These are phyloP conservation scores for Corythoichthys haematopterus DNA, from an alignment of 2,113 vertebrate genomes.

Conservation along the genomic window DNA sequence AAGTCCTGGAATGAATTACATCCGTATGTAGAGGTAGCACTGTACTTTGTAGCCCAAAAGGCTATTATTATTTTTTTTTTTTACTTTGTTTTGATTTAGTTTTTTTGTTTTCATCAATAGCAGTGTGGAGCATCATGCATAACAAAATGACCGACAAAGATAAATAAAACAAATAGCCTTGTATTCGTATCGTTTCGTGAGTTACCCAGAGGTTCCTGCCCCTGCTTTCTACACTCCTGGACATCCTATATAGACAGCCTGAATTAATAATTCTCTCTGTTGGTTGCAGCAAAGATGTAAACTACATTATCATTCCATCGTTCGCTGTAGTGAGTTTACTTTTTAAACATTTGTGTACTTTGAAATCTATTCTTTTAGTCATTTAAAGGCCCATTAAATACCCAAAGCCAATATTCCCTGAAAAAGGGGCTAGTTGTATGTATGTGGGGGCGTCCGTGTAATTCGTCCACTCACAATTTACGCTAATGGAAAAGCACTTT, in stretches of 20 bases:
- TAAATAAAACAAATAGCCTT: too few species aligned
- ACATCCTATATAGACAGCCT: background rate
- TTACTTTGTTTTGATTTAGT: too few species aligned
- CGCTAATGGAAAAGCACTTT: slow-evolving; percentile 5
- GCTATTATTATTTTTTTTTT: too few species aligned
- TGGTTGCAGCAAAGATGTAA: background rate
- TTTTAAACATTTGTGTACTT: background rate
- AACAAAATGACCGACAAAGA: too few species aligned
- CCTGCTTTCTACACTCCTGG: too few species aligned
- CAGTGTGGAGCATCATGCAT: too few species aligned
- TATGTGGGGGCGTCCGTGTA: background rate
- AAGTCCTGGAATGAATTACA: too few species aligned
- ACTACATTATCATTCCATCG: background rate
- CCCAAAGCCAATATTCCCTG: background rate
- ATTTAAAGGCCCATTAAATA: background rate
- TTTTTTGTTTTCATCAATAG: too few species aligned
- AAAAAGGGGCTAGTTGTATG: background rate
- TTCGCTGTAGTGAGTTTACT: background rate
- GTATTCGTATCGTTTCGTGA: too few species aligned
- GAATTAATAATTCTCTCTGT: background rate
- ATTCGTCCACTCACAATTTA: slow-evolving; percentile 11
- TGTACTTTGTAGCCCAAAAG: too few species aligned
- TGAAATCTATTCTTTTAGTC: background rate
- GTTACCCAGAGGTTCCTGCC: too few species aligned
- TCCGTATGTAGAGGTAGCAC: too few species aligned